Conservation (phyloP, 2,797 vertebrate species). For the Clamator glandarius region DNA sequence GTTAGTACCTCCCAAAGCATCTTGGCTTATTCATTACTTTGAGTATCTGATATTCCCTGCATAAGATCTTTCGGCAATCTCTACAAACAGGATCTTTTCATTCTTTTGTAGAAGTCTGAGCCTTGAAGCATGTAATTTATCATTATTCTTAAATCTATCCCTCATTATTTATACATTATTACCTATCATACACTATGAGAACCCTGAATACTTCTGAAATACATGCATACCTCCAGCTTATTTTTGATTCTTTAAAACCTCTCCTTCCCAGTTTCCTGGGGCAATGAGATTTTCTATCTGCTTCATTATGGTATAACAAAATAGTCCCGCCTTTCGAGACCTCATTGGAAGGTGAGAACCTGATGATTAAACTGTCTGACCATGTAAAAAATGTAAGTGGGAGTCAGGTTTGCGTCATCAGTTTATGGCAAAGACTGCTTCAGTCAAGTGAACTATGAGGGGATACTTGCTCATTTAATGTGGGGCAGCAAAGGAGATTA, state of each 20-base stretch:
- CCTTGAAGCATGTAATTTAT: background rate
- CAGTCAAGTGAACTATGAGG: background rate
- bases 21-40: background rate
- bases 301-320: background rate
- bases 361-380: background rate
- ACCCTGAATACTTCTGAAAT: background rate
- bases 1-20: background rate
- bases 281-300: background rate
- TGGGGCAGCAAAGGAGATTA: background rate
- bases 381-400: background rate
- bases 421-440: background rate
- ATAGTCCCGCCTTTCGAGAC: background rate
- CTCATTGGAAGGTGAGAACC: background rate
- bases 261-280: background rate
- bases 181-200: background rate
- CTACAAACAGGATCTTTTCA: background rate
- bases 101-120: background rate
- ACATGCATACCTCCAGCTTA: background rate
- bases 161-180: background rate
- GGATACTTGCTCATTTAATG: background rate
- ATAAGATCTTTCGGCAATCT: background rate
- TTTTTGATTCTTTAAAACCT: background rate
- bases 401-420: background rate
- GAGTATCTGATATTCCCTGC: background rate
- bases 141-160: background rate